Percentiles rank a stretch among this genome's conserved stretches.
Evolutionary conservation across 1,140 invertebrate species (phyloP).

Genomic region (Drosophila repletoides): DNA sequence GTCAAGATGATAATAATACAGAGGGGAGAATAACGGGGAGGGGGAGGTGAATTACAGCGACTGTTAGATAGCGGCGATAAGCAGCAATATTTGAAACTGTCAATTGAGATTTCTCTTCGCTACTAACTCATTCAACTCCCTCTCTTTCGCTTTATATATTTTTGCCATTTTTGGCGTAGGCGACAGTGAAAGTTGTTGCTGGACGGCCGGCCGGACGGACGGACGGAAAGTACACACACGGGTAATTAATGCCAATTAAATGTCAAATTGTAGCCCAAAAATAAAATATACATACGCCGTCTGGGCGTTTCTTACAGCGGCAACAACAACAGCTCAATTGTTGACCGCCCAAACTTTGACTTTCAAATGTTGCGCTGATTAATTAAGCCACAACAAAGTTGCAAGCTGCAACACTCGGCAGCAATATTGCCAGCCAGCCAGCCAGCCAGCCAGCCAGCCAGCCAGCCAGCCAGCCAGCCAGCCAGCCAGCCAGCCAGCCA

Average conservation of each 20-base stretch:
- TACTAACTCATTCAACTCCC: background rate
- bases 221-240: constrained; percentile 33
- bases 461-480: constrained; percentile 23
- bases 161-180: constrained; percentile 64
- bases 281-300: constrained; percentile 41
- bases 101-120: constrained; percentile 50
- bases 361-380: constrained; percentile 70
- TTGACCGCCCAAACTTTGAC: constrained; percentile 59
- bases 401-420: constrained; percentile 35
- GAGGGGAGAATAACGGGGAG: background rate
- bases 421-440: constrained; percentile 3
- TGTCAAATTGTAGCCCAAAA: constrained; percentile 57
- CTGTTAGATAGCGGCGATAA: constrained; percentile 53
- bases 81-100: constrained; percentile 62
- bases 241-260: constrained; percentile 78
- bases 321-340: constrained; percentile 45
- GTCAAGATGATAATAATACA: constrained; percentile 53
- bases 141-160: background rate
- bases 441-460: constrained; percentile 23
- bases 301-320: constrained; percentile 40
- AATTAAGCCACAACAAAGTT: constrained; percentile 48
- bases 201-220: constrained; percentile 20
- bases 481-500: constrained; percentile 23
- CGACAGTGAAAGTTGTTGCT: constrained; percentile 69
- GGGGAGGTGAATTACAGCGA: background rate